Evolutionary conservation across 2,113 vertebrate genomes (phyloP), one percentile per base, ranked within the genome.

Genomic region (Solenodon paradoxus): DNA sequence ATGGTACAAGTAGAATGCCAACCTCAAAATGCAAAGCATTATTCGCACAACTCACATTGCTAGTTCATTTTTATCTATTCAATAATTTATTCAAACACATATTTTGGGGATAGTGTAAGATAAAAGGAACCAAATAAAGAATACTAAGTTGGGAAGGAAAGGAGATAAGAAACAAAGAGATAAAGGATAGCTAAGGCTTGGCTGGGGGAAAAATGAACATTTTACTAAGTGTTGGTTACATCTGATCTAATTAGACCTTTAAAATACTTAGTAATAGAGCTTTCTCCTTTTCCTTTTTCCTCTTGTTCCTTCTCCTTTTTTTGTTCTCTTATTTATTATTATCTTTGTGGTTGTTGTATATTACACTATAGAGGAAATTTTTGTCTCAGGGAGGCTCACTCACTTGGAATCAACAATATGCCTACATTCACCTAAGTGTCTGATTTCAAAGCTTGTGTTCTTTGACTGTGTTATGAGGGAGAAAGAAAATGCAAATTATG

Each of bases 401-500:
- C 9, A 61, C 22, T 79, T 55, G 32, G 16, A 85, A 78, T 61
- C 6, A 78, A 20, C 17, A 55, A 51, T n/a, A n/a, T 42, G 40
- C 40, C 7, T 28, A 47, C 35, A 49, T 51, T 81, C 10, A 71
- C 35, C 28, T 4, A 77, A 57, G 9, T 35, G 5, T 80, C 64
- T 77, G 59, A 35, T 55, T 63, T 90, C 38, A 75, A 61, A 63
- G 19, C 13, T 20, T 59, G 2, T 47, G 45, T 6, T 55, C 40
- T 19, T 71, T 35, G 75, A 49, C 28, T 40, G 3, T 66, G 42
- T 24, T 71, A 82, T 8, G n/a, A 79, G 17, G 10, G 45, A 61
- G 24, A 75, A 17, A 79, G 42, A 74, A 92, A 82, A 84, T 55
- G 68, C 68, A 85, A 68, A 88, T 53, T 42, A 61, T n/a, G 53